Evolutionary conservation across 2,113 vertebrate genomes (phyloP), one percentile per base, ranked within the genome.

Genomic region (Phylloscopus trochiloides): DNA sequence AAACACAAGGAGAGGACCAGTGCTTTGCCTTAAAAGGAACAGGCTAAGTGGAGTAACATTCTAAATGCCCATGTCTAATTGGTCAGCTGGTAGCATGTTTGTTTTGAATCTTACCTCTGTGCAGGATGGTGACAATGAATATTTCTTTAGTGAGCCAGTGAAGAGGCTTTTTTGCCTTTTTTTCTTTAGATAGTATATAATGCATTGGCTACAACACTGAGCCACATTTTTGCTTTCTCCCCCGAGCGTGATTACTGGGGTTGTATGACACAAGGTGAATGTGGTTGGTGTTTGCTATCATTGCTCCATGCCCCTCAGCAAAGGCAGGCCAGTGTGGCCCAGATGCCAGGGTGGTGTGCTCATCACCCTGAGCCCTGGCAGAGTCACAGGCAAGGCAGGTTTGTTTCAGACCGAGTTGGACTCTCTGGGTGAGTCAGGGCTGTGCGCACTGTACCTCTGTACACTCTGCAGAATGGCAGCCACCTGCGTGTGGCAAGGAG

Each of bases 401-500:
- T 77, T 76, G 22, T 29, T 47, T 66, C 59, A 72, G 18, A 12
- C 47, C 3, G 17, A 31, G 21, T 2, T 2, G 10, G 32, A 6
- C 36, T 66, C 16, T 26, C 29, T 22, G 1, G 3, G 9, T 90
- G 76, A 77, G n/a, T 66, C 63, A 67, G 72, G 34, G 31, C 8
- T 80, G n/a, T 66, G 43, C 50, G 32, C 26, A 1, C 17, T 42
- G 12, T n/a, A 19, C 12, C 47, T 40, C 43, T 13, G 4, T 6
- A 52, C 67, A 28, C 7, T 12, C 24, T 5, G 6, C 72, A 57
- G 62, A 28, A 28, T 2, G 2, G 54, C 47, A 48, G 54, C 17
- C 20, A 13, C 31, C 75, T 54, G 32, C 9, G 43, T 10, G 26
- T 2, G 3, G n/a, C 0, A 1, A 77, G 72, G n/a, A 42, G 48